These are phyloP conservation scores for Proisotoma minuta DNA, from an alignment of 2,888 invertebrate species.

Conservation along the genomic window DNA sequence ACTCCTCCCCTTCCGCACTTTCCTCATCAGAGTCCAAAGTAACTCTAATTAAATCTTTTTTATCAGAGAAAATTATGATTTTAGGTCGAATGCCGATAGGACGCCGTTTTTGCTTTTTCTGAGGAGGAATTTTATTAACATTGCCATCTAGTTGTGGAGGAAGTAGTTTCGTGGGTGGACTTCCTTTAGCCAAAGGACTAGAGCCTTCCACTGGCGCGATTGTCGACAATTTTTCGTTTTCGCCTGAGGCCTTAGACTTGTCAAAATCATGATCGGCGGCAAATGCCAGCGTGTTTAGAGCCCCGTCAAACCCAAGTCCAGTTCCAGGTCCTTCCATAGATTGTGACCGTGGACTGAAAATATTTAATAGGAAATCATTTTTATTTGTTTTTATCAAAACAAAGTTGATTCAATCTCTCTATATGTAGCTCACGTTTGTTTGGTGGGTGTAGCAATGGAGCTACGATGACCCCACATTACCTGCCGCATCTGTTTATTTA, in stretches of 20 bases:
- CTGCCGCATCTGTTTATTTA: constrained; percentile 73
- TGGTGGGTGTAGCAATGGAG: constrained; percentile 75
- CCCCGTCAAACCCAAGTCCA: not conserved
- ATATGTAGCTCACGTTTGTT: constrained; percentile 55
- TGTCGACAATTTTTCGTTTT: not conserved
- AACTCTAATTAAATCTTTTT: constrained; percentile 42
- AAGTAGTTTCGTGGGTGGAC: constrained; percentile 9
- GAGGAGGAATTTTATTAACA: not conserved
- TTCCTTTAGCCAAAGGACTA: constrained; percentile 4
- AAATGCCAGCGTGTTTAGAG: not conserved
- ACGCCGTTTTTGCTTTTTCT: too few species aligned
- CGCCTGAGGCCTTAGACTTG: not conserved
- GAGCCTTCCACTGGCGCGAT: constrained; percentile 19
- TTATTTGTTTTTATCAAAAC: not conserved
- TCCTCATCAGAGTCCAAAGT: constrained; percentile 59
- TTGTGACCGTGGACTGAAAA: constrained; percentile 34
- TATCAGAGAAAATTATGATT: constrained; percentile 44
- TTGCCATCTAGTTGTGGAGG: not conserved
- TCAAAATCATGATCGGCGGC: not conserved
- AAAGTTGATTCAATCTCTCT: not conserved
- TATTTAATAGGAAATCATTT: not conserved
- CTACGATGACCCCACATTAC: constrained; percentile 83
- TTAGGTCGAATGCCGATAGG: constrained; percentile 37
- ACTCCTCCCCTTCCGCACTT: too few species aligned
- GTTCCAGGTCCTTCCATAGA: constrained; percentile 27